These are phyloP conservation scores for Mercenaria mercenaria DNA, from an alignment of 1,140 invertebrate species.

Conservation along the genomic window DNA sequence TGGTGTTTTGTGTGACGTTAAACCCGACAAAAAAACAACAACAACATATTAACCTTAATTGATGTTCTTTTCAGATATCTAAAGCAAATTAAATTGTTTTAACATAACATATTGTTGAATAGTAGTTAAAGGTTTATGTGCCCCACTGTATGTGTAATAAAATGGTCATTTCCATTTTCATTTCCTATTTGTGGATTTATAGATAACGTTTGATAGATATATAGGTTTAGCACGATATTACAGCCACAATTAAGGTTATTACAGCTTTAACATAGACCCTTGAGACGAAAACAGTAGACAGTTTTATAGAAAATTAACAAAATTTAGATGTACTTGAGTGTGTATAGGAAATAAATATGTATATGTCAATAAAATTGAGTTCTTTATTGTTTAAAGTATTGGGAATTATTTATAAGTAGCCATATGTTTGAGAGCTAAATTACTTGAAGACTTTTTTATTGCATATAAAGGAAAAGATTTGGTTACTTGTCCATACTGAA, in stretches of 20 bases:
- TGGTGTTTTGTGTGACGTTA: too few relatives aligned
- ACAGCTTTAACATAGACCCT: not conserved
- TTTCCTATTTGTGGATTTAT: too few relatives aligned
- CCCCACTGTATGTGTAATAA: not conserved
- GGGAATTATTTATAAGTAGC: slow-evolving; percentile 39
- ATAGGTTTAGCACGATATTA: not conserved
- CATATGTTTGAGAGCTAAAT: slow-evolving; percentile 1
- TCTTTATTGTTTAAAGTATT: slow-evolving; percentile 24
- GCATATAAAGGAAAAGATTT: not conserved
- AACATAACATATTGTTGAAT: too few relatives aligned
- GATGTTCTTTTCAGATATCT: too few relatives aligned
- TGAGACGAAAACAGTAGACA: slow-evolving; percentile 6
- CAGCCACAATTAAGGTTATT: not conserved
- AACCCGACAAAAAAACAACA: too few relatives aligned
- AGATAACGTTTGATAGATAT: not conserved
- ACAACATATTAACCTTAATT: too few relatives aligned
- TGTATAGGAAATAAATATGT: slow-evolving; percentile 37
- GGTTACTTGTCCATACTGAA: too few relatives aligned
- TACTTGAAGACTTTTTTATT: not conserved
- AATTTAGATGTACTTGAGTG: slow-evolving; percentile 14
- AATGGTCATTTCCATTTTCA: not conserved
- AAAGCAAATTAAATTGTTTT: too few relatives aligned
- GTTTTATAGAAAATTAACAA: slow-evolving; percentile 53
- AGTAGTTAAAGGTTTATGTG: too few relatives aligned
- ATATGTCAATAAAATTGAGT: slow-evolving; percentile 44